These are phyloP conservation scores for Ceratoteleas bidentatus DNA, from an alignment of 1,140 invertebrate species.

Conservation along the genomic window DNA sequence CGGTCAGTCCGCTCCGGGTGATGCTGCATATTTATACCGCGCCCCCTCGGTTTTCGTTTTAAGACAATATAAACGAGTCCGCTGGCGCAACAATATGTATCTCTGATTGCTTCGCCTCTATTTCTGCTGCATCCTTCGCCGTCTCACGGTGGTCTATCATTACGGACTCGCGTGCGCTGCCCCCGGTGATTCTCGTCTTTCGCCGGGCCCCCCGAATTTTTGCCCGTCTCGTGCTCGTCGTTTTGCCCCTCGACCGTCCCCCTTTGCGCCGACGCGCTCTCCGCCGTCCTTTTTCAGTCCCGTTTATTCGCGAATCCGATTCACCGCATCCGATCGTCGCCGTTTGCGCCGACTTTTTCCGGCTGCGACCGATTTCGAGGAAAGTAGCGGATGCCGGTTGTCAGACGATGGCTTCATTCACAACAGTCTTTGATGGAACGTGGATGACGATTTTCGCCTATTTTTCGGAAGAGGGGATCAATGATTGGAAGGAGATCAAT, in stretches of 20 bases:
- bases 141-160: constrained; percentile 76
- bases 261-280: constrained; percentile 1
- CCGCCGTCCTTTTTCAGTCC: constrained; percentile 5
- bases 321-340: constrained; percentile 22
- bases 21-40: constrained; percentile 46
- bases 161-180: constrained; percentile 80
- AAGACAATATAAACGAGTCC: constrained; percentile 66
- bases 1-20: constrained; percentile 23
- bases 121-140: constrained; percentile 39
- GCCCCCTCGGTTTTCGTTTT: constrained; percentile 5
- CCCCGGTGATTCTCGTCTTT: constrained; percentile 79
- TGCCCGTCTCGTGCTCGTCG: constrained; percentile 52
- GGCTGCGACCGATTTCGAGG: too few relatives aligned
- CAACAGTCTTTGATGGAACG: too few relatives aligned
- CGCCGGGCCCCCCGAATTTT: constrained; percentile 58
- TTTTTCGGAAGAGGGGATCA: too few relatives aligned
- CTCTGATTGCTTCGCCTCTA: constrained; percentile 55
- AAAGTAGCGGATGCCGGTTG: too few relatives aligned
- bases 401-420: too few relatives aligned
- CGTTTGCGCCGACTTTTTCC: too few relatives aligned
- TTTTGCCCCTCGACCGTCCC: constrained; percentile 19
- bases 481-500: too few relatives aligned
- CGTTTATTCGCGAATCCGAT: constrained; percentile 8
- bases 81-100: constrained; percentile 58
- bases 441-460: too few relatives aligned